phyloP scores from a whole-genome alignment of 1,140 invertebrate species.

The Sminthurides bifidus region DNA sequence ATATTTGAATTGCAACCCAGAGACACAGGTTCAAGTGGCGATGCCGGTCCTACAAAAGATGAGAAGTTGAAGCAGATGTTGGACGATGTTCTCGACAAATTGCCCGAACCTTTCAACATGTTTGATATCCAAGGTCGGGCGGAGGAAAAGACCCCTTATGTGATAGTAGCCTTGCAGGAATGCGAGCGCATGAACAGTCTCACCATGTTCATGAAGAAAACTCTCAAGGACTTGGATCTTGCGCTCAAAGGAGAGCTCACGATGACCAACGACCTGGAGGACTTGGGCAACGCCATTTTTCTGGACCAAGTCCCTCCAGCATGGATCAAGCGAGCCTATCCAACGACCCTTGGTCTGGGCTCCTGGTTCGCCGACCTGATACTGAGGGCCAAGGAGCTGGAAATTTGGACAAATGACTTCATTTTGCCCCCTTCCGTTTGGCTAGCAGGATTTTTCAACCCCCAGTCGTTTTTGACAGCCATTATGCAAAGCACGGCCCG shows the following conservation, averaged over 20 bases:
- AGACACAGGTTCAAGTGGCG: constrained; percentile 67
- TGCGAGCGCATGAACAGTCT: constrained; percentile 91
- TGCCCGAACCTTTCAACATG: constrained; percentile 94
- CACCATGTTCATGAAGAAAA: constrained; percentile 75
- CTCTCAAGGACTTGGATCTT: constrained; percentile 79
- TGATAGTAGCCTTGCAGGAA: constrained; percentile 92
- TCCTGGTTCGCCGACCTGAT: constrained; percentile 87
- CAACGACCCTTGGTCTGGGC: constrained; percentile 72
- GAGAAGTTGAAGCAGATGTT: constrained; percentile 84
- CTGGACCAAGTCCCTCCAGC: constrained; percentile 78
- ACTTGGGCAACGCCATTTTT: constrained; percentile 78
- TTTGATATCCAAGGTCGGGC: constrained; percentile 57
- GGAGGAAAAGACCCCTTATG: constrained; percentile 66
- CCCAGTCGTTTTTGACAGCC: constrained; percentile 86
- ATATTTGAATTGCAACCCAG: constrained; percentile 94
- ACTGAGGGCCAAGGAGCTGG: constrained; percentile 71
- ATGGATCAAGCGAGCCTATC: constrained; percentile 80
- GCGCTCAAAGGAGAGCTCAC: constrained; percentile 89
- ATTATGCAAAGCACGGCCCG: constrained; percentile 95
- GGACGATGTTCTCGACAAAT: constrained; percentile 86
- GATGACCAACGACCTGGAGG: constrained; percentile 91
- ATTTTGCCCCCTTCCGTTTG: constrained; percentile 84
- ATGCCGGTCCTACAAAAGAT: constrained; percentile 74
- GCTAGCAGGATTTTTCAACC: constrained; percentile 95
- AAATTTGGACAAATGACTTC: constrained; percentile 89